Evolutionary conservation across 2,888 invertebrate genomes (phyloP).

Genomic region (Drosophila merina): DNA sequence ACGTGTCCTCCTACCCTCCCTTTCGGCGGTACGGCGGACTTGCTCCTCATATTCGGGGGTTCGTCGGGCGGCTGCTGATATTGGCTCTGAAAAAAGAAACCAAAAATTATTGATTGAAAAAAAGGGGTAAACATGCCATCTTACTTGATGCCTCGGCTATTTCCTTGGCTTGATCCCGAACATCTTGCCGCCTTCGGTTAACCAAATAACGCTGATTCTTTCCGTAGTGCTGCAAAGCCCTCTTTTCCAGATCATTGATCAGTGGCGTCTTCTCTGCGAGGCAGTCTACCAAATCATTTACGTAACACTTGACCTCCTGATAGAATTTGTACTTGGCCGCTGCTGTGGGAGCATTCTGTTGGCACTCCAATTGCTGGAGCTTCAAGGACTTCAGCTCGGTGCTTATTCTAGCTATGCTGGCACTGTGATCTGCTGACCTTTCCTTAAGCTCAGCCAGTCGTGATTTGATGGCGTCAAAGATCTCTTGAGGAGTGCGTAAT

Average conservation of each 20-base stretch:
- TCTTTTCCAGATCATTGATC: conserved; percentile 91
- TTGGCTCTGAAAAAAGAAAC: conserved; percentile 57
- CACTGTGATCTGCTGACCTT: conserved; percentile 84
- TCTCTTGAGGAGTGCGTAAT: conserved; percentile 81
- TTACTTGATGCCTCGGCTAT: conserved; percentile 89
- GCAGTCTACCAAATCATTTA: conserved; percentile 98
- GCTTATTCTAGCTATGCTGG: conserved; percentile 84
- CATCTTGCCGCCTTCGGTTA: conserved; percentile 94
- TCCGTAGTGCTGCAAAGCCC: conserved; percentile 89
- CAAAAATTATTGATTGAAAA: neutral
- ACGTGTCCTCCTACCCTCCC: conserved; percentile 95
- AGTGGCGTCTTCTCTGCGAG: conserved; percentile 95
- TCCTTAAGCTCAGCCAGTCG: conserved; percentile 86
- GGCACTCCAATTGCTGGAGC: conserved; percentile 85
- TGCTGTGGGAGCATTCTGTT: conserved; percentile 85
- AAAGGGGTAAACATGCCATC: conserved; percentile 33
- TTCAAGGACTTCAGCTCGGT: conserved; percentile 83
- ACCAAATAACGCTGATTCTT: conserved; percentile 90
- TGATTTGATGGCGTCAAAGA: conserved; percentile 72
- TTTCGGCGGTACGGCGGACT: conserved; percentile 92
- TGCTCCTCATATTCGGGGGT: conserved; percentile 88
- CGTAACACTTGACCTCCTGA: conserved; percentile 97
- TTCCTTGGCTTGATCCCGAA: conserved; percentile 97
- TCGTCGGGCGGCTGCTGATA: conserved; percentile 74
- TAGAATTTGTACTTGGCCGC: conserved; percentile 95